A percentile compares a stretch with the other conserved stretches of the same genome.
These are phyloP conservation scores for Schizothorax lantsangensis DNA, from an alignment of 2,797 vertebrate genomes.

Conservation along the genomic window DNA sequence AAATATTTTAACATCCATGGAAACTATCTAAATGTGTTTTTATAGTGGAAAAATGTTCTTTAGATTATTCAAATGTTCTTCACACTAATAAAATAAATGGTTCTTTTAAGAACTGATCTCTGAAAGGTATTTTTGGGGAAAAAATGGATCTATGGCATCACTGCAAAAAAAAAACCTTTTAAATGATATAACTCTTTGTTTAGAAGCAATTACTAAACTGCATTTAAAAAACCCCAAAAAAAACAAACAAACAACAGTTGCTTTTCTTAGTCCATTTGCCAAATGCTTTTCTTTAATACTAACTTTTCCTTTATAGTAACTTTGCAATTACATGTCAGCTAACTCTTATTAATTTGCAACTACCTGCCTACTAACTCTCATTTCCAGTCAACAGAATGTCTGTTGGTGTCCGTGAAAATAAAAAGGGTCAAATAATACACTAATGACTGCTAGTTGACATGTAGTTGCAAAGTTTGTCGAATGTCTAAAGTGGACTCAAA, in stretches of 20 bases:
- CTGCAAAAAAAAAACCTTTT: not conserved
- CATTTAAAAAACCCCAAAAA: not conserved
- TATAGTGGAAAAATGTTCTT: not conserved
- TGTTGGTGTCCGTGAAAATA: too few species aligned
- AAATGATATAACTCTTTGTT: not conserved
- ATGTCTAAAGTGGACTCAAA: not conserved
- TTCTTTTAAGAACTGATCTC: not conserved
- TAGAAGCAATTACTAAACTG: not conserved
- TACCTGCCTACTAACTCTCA: not conserved
- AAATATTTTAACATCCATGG: too few species aligned
- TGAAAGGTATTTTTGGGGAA: not conserved
- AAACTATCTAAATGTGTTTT: too few species aligned
- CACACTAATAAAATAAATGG: not conserved
- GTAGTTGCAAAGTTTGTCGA: not conserved
- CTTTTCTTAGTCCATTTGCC: not conserved
- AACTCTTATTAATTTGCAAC: not conserved
- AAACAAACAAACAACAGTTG: not conserved
- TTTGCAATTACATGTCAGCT: not conserved
- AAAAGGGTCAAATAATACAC: not conserved
- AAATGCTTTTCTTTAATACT: not conserved
- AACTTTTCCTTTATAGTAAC: not conserved
- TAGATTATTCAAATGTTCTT: not conserved
- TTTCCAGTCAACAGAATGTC: not conserved
- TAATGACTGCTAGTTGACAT: not conserved
- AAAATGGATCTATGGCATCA: not conserved